phyloP scores from a whole-genome alignment of 2,888 invertebrate genomes.

The Pristionchus maxplancki region DNA sequence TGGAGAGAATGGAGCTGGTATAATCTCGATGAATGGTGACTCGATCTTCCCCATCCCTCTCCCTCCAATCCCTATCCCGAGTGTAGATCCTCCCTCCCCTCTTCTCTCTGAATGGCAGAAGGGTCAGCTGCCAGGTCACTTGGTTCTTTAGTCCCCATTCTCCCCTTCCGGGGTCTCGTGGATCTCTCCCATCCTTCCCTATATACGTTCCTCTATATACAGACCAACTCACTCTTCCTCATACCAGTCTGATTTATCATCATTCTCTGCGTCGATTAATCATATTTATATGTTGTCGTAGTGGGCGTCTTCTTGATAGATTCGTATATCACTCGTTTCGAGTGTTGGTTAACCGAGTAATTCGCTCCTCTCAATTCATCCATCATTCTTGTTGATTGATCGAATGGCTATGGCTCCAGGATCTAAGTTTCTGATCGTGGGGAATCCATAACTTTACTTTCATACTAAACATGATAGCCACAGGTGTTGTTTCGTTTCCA shows the following conservation, averaged over 20 bases:
- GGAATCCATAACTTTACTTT: neutral
- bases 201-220: too few relatives aligned
- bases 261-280: too few relatives aligned
- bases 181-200: neutral
- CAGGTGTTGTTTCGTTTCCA: neutral
- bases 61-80: neutral
- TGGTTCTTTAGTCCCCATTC: constrained; percentile 1
- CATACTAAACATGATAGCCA: neutral
- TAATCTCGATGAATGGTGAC: neutral
- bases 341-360: too few relatives aligned
- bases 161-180: neutral
- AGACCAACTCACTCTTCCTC: too few relatives aligned
- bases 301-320: too few relatives aligned
- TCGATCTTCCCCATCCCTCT: neutral
- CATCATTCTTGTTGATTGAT: neutral
- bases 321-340: too few relatives aligned
- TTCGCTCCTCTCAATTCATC: neutral
- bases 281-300: too few relatives aligned
- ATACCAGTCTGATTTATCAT: too few relatives aligned
- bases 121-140: constrained; percentile 39
- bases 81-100: neutral
- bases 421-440: neutral
- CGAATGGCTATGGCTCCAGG: neutral
- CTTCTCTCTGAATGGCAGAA: constrained; percentile 22
- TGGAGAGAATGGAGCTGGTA: too few relatives aligned